Evolutionary conservation across 2,888 invertebrate genomes (phyloP).

Genomic region (Athalia rosae): DNA sequence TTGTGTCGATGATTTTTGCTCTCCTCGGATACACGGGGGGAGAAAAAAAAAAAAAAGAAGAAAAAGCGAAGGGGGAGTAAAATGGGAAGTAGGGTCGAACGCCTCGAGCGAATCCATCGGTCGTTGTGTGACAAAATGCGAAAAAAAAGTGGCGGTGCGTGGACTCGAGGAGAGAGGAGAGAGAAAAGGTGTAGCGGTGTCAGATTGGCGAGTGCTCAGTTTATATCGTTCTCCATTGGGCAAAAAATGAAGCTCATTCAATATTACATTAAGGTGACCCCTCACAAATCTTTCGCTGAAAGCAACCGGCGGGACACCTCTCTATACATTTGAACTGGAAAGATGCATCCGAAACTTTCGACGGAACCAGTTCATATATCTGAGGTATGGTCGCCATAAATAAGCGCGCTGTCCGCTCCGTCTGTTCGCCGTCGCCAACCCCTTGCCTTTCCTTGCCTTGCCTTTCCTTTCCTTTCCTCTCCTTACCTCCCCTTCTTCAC

Average conservation of each 20-base stretch:
- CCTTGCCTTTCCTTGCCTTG: slow-evolving; percentile 51
- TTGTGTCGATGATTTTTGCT: too few species aligned
- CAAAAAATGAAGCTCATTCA: slow-evolving; percentile 64
- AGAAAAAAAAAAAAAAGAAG: background rate
- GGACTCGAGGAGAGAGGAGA: too few species aligned
- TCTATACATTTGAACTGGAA: slow-evolving; percentile 71
- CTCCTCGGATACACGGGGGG: too few species aligned
- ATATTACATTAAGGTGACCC: slow-evolving; percentile 67
- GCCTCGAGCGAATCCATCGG: slow-evolving; percentile 33
- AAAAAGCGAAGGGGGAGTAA: background rate
- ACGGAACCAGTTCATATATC: slow-evolving; percentile 74
- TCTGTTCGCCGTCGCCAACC: slow-evolving; percentile 68
- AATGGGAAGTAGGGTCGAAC: slow-evolving; percentile 8
- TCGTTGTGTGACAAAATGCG: slow-evolving; percentile 24
- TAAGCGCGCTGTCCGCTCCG: slow-evolving; percentile 72
- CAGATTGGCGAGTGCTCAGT: slow-evolving; percentile 46
- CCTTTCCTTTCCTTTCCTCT: slow-evolving; percentile 59
- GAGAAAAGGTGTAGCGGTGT: background rate
- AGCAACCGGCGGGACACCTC: slow-evolving; percentile 63
- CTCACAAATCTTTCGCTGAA: slow-evolving; percentile 69
- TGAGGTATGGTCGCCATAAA: slow-evolving; percentile 73
- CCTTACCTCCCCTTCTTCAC: slow-evolving; percentile 66
- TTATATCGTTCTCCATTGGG: slow-evolving; percentile 46
- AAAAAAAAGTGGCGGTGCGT: slow-evolving; percentile 27
- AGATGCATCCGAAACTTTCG: slow-evolving; percentile 73